A percentile compares a stretch with the other conserved stretches of the same genome.
Evolutionary conservation across 2,797 vertebrate species (phyloP).

Genomic region (Cetoscarus ocellatus): DNA sequence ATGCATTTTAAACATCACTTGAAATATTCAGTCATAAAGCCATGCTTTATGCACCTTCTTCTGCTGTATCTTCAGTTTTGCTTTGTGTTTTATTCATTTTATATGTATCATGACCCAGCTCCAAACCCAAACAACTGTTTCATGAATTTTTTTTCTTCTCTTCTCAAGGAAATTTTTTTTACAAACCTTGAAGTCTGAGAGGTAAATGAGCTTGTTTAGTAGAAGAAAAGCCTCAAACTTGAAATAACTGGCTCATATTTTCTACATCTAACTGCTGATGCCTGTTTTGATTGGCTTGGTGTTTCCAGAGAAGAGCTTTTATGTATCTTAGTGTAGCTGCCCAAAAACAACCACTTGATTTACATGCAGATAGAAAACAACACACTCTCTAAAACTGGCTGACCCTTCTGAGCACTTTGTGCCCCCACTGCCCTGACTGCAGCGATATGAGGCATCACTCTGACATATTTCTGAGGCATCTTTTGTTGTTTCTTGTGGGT

Average conservation of each 20-base stretch:
- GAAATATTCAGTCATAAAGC: constrained; percentile 7
- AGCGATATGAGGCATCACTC: constrained; percentile 70
- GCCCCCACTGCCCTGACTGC: constrained; percentile 55
- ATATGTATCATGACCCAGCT: constrained; percentile 53
- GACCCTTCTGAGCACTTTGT: constrained; percentile 64
- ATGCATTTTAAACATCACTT: constrained; percentile 11
- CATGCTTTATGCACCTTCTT: constrained; percentile 22
- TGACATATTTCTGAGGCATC: constrained; percentile 75
- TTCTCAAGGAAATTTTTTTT: constrained; percentile 58
- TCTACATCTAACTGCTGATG: constrained; percentile 52
- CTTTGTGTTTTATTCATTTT: constrained; percentile 61
- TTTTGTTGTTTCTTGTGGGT: constrained; percentile 71
- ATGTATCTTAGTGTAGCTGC: constrained; percentile 56
- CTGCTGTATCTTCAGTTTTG: constrained; percentile 37
- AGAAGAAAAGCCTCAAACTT: constrained; percentile 71
- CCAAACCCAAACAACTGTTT: constrained; percentile 55
- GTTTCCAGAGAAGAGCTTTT: constrained; percentile 57
- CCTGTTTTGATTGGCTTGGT: constrained; percentile 61
- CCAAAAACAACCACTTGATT: constrained; percentile 65
- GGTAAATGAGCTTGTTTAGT: constrained; percentile 61
- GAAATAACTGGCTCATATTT: constrained; percentile 69
- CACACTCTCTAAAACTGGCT: constrained; percentile 61
- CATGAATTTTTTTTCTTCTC: constrained; percentile 27
- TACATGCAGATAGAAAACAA: constrained; percentile 71
- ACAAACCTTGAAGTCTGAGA: constrained; percentile 64